phyloP scores from a whole-genome alignment of 2,797 vertebrate species.

The Lepus oiostolus region DNA sequence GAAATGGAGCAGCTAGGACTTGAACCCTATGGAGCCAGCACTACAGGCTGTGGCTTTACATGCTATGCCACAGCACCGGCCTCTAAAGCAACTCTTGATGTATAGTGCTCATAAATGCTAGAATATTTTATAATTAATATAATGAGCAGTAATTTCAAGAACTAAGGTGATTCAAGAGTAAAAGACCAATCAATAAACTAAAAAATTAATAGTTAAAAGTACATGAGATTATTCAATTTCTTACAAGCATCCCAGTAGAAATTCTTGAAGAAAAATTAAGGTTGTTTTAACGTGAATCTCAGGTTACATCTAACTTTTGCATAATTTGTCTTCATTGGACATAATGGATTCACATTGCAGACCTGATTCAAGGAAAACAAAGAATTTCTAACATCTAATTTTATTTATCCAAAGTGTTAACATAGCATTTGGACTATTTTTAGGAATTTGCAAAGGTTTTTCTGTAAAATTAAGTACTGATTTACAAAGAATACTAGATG shows the following conservation, averaged over 20 bases:
- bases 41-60: no score
- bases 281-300: not conserved
- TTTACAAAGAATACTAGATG: not conserved
- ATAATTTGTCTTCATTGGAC: not conserved
- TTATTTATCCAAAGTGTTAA: not conserved
- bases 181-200: not conserved
- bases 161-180: not conserved
- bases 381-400: not conserved
- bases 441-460: not conserved
- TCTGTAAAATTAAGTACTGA: not conserved
- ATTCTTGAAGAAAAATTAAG: not conserved
- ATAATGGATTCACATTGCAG: not conserved
- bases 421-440: not conserved
- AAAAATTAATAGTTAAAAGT: not conserved
- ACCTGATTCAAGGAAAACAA: not conserved
- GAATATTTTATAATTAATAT: not conserved
- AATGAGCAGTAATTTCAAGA: not conserved
- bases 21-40: no score
- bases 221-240: slow-evolving; percentile 8
- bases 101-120: not conserved
- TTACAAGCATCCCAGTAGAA: not conserved
- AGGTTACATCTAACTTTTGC: not conserved
- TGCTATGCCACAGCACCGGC: no score
- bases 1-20: no score
- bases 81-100: not conserved